Evolutionary conservation across 2,113 vertebrate genomes (phyloP), one percentile per base, ranked within the genome.

Genomic region (Zapus hudsonius): DNA sequence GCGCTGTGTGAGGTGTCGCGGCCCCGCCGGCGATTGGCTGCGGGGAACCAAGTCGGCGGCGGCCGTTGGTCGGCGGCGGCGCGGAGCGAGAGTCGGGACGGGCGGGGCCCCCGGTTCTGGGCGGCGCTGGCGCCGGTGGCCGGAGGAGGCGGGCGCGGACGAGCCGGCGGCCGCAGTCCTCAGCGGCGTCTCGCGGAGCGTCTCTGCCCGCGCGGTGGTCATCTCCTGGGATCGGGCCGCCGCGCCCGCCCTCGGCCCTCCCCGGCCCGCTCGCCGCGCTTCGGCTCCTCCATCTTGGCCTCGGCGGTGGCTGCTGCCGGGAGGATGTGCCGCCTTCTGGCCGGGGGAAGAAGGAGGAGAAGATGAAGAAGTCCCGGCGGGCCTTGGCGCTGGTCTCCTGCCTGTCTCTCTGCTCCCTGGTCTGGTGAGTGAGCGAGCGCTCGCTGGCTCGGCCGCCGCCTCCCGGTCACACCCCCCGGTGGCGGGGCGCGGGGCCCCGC

Each of bases 351-450:
- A 95, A 91, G 97, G 90, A 96, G 94, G 66, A 97, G 89, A 98
- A 97, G 98, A 98, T 89, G 98, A 97, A 97, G 98, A 96, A 95
- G 96, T 94, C 96, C 92, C 96, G 91, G 91, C 98, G 97, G 97
- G 96, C 96, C 57, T 89, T 97, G 97, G 96, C 97, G 87, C 94
- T 98, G 97, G 95, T 96, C 95, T 98, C 96, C 83, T 98, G 98
- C 96, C 96, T 98, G 29, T 95, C 96, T 25, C 93, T 98, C 20
- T 97, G 97, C 87, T 97, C 92, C 0, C 16, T 98, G 81, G 96
- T 98, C 76, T 98, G 98, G 98, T 98, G 94, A 97, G 98, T 97
- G n/a, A n/a, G n/a, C n/a, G n/a, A n/a, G n/a, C n/a, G n/a, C n/a
- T n/a, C n/a, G n/a, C n/a, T n/a, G n/a, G n/a, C n/a, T n/a, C n/a